Base-by-base conservation (phyloP, 2,888 invertebrate species). In the Phymatocera aterrima region DNA sequence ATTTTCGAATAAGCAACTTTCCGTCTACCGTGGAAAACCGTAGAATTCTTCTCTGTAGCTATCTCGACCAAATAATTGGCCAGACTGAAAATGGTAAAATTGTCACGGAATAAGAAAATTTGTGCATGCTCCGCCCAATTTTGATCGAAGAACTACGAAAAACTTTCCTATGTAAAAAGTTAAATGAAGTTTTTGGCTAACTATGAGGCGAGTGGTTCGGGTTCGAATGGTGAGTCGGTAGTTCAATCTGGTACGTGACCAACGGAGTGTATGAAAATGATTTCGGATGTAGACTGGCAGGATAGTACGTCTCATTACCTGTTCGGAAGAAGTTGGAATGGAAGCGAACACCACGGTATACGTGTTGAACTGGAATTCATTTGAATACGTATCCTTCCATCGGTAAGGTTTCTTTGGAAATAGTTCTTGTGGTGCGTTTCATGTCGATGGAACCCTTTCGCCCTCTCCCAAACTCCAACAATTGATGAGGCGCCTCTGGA, bases 291-390 rank as follows among this genome's bases (percentile, higher is more conserved):
- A 21, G 61, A 64, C 34, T 37, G 34, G 61, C 34, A 28, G 28
- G 57, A 28, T 28, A 28, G 64, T 37, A 68, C 72, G 51, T 34
- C 72, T 72, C 72, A 72, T 72, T 72, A 72, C 72, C 72, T 72
- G 72, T 51, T 72, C 72, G 48, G 51, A 72, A 51, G 48, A 72
- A 72, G 48, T 28, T 43, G 68, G 40, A 68, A 68, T 68, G 21
- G 6, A 68, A 46, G 1, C 37, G 5, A 15, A 18, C 18, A 15
- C n/a, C 18, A 3, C 2, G 61, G 34, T 37, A n/a, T n/a, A 18
- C 61, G 21, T 34, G 18, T 64, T 64, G 61, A 64, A 64, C 34
- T 37, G 21, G 61, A 64, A 64, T 64, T 64, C 61, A 64, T 64
- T 64, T 64, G 61, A 64, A 64, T 64, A 64, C 37, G 37, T 64